Evolutionary conservation across 2,797 vertebrate species (phyloP), one percentile per base, ranked within the genome.

Genomic region (Fistularia tabacaria): DNA sequence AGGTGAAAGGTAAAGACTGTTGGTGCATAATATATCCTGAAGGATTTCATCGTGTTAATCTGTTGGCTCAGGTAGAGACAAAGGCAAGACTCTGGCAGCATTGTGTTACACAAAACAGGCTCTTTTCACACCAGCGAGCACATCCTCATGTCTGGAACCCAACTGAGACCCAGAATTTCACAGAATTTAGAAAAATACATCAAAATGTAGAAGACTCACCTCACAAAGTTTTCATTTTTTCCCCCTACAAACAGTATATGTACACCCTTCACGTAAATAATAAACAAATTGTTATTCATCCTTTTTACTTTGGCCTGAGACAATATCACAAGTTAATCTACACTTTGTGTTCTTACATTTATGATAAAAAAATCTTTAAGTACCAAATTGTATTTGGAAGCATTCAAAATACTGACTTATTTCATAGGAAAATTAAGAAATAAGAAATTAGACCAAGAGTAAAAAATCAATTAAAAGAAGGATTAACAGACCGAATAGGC

Each of bases 41-140:
- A 66, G 62, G 60, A 66, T 58, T 74, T 72, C 58, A 77, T 80
- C 46, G 47, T 73, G 76, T 80, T 85, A 79, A 86, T 86, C 76
- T 59, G 70, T 60, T 70, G 69, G 83, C 79, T 82, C 82, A 59
- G 79, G 59, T 59, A 43, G 66, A 69, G 76, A 70, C 79, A 77
- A 75, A 74, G 79, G 64, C 68, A 66, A 66, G 72, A 80, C 63
- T 81, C 74, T 65, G 52, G 73, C 66, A 46, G 62, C 64, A 72
- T 73, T 70, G 60, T 56, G 64, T 87, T 84, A 72, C 41, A 44
- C 25, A 49, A 57, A 57, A 57, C 56, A 57, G 40, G 38, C 56
- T 49, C 56, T 58, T 58, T 47, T 58, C 56, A 42, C 57, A 38
- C 48, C 69, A 68, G 38, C 43, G 51, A 77, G 66, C 41, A 44